These are phyloP conservation scores for Apodemus sylvaticus DNA, from an alignment of 2,113 vertebrate species.

Conservation along the genomic window DNA sequence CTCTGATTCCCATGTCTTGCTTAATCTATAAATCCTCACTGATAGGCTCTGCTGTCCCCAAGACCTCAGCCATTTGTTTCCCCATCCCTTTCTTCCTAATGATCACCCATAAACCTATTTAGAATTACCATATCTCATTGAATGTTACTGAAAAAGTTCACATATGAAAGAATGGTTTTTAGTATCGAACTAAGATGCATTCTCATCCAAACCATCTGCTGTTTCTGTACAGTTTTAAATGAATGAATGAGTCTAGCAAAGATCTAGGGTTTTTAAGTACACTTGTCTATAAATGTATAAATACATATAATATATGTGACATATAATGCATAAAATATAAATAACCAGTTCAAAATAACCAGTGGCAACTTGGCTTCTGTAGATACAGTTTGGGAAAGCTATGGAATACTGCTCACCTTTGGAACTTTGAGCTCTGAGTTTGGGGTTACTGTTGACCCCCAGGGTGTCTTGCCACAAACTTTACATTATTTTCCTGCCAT, in stretches of 20 bases:
- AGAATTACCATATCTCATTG: not conserved
- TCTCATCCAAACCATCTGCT: not conserved
- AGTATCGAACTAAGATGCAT: not conserved
- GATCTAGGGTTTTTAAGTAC: not conserved
- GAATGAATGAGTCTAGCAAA: constrained; percentile 4
- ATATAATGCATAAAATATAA: not conserved
- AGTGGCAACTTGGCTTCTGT: not conserved
- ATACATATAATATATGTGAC: not conserved
- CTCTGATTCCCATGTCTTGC: not conserved
- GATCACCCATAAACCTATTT: not conserved
- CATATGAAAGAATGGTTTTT: not conserved
- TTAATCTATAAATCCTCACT: not conserved
- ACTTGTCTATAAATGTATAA: not conserved
- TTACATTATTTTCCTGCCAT: not conserved
- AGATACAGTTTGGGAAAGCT: not conserved
- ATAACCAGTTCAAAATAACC: constrained; percentile 27
- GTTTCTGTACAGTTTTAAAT: not conserved
- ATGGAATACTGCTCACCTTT: not conserved
- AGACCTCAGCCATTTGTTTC: not conserved
- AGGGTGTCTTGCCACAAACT: not conserved
- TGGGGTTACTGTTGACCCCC: not conserved
- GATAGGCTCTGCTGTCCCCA: not conserved
- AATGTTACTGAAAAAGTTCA: not conserved
- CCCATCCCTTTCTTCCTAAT: not conserved
- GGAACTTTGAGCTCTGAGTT: not conserved